Conservation (phyloP, 2,888 invertebrate genomes). For the Drosophila birchii region DNA sequence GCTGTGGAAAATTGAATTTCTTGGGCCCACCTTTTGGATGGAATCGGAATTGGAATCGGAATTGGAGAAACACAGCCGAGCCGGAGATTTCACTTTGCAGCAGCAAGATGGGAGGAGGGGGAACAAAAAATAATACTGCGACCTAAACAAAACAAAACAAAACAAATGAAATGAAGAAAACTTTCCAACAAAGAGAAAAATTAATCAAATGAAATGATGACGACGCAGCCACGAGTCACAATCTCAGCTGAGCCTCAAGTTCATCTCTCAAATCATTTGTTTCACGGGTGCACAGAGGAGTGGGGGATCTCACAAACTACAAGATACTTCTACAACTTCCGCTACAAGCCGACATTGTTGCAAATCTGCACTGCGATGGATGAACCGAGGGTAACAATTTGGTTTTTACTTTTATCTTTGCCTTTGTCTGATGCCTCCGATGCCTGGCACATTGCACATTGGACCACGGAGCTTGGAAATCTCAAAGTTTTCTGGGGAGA, state of each 20-base stretch:
- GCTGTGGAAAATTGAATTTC: conserved; percentile 72
- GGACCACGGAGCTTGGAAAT: conserved; percentile 23
- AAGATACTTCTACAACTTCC: conserved; percentile 69
- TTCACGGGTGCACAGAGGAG: conserved; percentile 7
- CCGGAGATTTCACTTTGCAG: conserved; percentile 73
- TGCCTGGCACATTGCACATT: conserved; percentile 54
- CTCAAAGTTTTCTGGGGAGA: conserved; percentile 15
- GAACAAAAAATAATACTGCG: conserved; percentile 5
- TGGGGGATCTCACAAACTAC: conserved; percentile 41
- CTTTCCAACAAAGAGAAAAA: conserved; percentile 72
- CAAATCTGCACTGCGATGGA: conserved; percentile 59
- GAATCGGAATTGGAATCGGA: conserved; percentile 35
- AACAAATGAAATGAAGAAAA: conserved; percentile 48
- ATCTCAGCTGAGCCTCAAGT: conserved; percentile 72
- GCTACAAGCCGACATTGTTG: conserved; percentile 69
- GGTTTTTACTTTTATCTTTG: conserved; percentile 48
- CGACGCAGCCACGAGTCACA: conserved; percentile 49
- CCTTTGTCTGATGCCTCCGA: conserved; percentile 36
- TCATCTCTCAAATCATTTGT: conserved; percentile 58
- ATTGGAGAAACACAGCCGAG: conserved; percentile 55
- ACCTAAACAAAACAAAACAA: conserved; percentile 36
- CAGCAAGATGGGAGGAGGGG: conserved; percentile 25
- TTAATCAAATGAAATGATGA: conserved; percentile 79
- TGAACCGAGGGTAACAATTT: conserved; percentile 43
- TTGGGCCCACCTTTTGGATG: conserved; percentile 33